These are phyloP conservation scores for Salarias fasciatus DNA, from an alignment of 2,797 vertebrate genomes.

Conservation along the genomic window DNA sequence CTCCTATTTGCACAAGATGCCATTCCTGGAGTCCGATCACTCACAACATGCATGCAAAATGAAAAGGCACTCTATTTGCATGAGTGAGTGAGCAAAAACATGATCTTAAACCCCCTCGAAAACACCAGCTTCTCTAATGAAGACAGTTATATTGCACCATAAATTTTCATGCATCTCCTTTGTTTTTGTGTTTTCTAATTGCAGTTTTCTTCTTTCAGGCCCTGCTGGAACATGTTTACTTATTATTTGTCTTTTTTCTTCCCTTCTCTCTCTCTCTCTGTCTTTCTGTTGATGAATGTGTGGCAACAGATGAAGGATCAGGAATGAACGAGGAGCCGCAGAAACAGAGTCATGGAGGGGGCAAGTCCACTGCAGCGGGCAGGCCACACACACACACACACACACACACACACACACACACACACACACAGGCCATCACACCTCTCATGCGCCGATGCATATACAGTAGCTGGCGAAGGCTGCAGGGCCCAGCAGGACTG, in stretches of 20 bases:
- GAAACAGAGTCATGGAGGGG: conserved; percentile 40
- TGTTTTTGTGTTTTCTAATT: too few relatives aligned
- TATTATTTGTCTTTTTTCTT: neutral
- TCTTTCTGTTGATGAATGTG: conserved; percentile 29
- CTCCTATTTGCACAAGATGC: too few relatives aligned
- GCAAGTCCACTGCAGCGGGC: conserved; percentile 34
- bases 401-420: conserved; percentile 6
- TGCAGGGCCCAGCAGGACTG: conserved; percentile 48
- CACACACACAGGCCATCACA: conserved; percentile 4
- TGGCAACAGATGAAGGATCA: conserved; percentile 47
- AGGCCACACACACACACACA: neutral
- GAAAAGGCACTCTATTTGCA: too few relatives aligned
- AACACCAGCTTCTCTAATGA: too few relatives aligned
- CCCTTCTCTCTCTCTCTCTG: conserved; percentile 1
- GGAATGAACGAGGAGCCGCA: conserved; percentile 38
- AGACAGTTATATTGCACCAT: too few relatives aligned
- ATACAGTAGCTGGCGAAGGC: conserved; percentile 39
- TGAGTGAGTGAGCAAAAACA: too few relatives aligned
- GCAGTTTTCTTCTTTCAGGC: neutral
- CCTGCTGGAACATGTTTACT: neutral
- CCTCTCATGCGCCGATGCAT: conserved; percentile 19
- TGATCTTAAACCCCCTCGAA: too few relatives aligned
- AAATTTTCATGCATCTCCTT: too few relatives aligned
- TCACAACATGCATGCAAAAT: too few relatives aligned
- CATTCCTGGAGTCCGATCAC: too few relatives aligned